phyloP scores from a whole-genome alignment of 2,888 invertebrate species.

The Chrysolina oricalcia region DNA sequence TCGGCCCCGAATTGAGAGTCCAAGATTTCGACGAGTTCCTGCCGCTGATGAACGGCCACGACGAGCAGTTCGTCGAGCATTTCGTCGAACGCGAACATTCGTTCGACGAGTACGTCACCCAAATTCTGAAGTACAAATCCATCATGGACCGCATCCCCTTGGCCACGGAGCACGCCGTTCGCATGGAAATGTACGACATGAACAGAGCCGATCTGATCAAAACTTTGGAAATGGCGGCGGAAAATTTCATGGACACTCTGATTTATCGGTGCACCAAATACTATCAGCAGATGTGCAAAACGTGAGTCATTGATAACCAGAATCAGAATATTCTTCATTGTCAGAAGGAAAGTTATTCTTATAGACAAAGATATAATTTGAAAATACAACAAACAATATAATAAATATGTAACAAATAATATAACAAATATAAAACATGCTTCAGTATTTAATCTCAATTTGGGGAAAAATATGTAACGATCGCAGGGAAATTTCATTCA shows the following conservation, averaged over 20 bases:
- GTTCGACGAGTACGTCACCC: constrained; percentile 78
- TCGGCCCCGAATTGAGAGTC: constrained; percentile 82
- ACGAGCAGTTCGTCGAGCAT: constrained; percentile 76
- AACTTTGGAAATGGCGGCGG: constrained; percentile 80
- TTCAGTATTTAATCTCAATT: too few relatives aligned
- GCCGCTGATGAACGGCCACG: constrained; percentile 83
- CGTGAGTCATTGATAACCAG: constrained; percentile 76
- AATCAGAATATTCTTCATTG: too few relatives aligned
- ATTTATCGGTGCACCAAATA: constrained; percentile 84
- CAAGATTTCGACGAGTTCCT: constrained; percentile 89
- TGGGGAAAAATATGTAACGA: too few relatives aligned
- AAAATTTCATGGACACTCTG: constrained; percentile 80
- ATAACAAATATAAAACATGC: too few relatives aligned
- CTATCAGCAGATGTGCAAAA: constrained; percentile 85
- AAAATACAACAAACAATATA: too few relatives aligned
- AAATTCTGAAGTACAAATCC: constrained; percentile 76
- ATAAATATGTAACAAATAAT: too few relatives aligned
- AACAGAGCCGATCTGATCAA: constrained; percentile 86
- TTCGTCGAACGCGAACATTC: constrained; percentile 80
- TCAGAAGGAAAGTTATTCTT: too few relatives aligned
- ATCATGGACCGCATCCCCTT: constrained; percentile 77
- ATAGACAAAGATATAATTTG: too few relatives aligned
- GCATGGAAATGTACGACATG: constrained; percentile 90
- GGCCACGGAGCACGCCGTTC: constrained; percentile 78
- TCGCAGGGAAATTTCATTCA: too few relatives aligned